A percentile compares a stretch with the other conserved stretches of the same genome.
phyloP scores from a whole-genome alignment of 2,113 vertebrate genomes.

The Xiphias gladius region DNA sequence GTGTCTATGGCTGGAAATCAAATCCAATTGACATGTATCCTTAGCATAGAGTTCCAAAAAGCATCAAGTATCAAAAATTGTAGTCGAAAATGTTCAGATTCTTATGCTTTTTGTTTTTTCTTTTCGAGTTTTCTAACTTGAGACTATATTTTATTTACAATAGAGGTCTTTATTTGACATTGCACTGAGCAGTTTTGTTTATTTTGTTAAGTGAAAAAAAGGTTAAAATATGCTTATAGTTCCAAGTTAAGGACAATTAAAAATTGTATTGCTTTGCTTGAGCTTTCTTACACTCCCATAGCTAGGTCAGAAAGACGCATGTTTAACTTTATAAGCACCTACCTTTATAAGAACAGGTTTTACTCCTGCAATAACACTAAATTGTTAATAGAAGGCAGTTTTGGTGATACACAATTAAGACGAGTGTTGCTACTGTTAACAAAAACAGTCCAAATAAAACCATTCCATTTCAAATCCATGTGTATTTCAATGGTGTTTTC shows the following conservation, averaged over 20 bases:
- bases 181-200: too few relatives aligned
- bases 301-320: not conserved
- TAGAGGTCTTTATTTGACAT: too few relatives aligned
- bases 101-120: too few relatives aligned
- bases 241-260: not conserved
- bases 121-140: too few relatives aligned
- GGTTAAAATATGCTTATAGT: not conserved
- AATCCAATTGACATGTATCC: too few relatives aligned
- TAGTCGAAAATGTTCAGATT: too few relatives aligned
- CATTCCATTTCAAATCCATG: conserved; percentile 16
- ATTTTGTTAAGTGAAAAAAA: not conserved
- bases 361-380: not conserved
- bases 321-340: not conserved
- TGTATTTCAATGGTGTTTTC: conserved; percentile 57
- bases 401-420: conserved; percentile 7
- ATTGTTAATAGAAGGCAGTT: not conserved
- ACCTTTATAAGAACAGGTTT: not conserved
- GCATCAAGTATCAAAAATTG: too few relatives aligned
- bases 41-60: too few relatives aligned
- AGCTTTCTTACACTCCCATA: not conserved
- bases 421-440: not conserved
- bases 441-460: conserved; percentile 23
- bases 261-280: not conserved
- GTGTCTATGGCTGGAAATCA: not conserved
- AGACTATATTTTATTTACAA: not conserved